Percentiles rank a stretch among this genome's conserved stretches.
phyloP scores from a whole-genome alignment of 2,888 invertebrate species.

The Tyria jacobaeae region DNA sequence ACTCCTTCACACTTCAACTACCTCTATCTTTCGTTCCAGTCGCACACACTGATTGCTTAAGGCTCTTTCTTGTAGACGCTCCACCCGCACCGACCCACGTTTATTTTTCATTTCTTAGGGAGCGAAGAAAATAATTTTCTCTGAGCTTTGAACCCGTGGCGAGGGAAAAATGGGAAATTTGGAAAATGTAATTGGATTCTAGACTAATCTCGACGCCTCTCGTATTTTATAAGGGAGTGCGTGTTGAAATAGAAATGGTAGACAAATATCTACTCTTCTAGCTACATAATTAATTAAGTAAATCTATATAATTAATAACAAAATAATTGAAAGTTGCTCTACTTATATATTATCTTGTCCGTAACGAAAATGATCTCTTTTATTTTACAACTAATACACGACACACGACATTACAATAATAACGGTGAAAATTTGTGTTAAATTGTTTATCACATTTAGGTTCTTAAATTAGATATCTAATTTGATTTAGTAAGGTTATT shows the following conservation, averaged over 20 bases:
- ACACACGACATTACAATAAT: too few species aligned
- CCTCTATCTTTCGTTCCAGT: conserved; percentile 52
- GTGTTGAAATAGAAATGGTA: conserved; percentile 68
- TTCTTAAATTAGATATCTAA: too few species aligned
- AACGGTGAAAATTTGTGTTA: too few species aligned
- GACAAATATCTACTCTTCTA: conserved; percentile 31
- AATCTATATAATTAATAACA: too few species aligned
- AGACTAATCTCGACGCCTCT: conserved; percentile 81
- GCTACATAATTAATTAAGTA: too few species aligned
- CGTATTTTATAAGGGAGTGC: conserved; percentile 69
- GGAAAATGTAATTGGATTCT: conserved; percentile 85
- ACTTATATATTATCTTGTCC: too few species aligned
- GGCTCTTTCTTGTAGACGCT: conserved; percentile 60
- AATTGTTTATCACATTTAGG: too few species aligned
- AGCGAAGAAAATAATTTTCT: conserved; percentile 84
- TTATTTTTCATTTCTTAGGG: conserved; percentile 85
- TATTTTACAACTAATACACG: too few species aligned
- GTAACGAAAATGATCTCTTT: too few species aligned
- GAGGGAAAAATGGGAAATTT: conserved; percentile 82
- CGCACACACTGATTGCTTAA: conserved; percentile 48
- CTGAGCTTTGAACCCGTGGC: conserved; percentile 83
- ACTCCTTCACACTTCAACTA: conserved; percentile 52
- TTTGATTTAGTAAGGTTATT: too few species aligned
- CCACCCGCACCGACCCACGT: conserved; percentile 64
- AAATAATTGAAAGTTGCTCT: too few species aligned